Evolutionary conservation across 2,888 invertebrate genomes (phyloP).

Genomic region (Oxytorus armatus): DNA sequence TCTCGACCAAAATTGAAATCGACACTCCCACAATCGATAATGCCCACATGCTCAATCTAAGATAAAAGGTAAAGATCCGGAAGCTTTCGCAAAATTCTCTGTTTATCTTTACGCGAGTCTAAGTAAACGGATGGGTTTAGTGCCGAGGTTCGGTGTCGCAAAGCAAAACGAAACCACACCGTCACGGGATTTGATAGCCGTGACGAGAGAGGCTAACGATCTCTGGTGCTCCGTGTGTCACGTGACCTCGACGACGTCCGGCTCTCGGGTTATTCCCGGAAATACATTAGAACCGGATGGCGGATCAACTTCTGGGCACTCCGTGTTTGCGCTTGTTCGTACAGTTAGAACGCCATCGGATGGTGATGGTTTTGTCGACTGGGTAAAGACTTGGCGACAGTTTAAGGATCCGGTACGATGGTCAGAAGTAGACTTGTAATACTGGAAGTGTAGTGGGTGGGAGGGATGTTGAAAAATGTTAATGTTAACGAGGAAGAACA

Average conservation of each 20-base stretch:
- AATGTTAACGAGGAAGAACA: conserved; percentile 59
- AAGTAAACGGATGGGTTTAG: conserved; percentile 3
- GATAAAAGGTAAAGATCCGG: conserved; percentile 1
- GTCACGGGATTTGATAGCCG: conserved; percentile 79
- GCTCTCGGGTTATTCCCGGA: conserved; percentile 74
- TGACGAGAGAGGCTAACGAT: conserved; percentile 66
- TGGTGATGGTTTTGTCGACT: conserved; percentile 1
- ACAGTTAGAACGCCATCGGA: conserved; percentile 6
- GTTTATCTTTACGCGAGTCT: background rate
- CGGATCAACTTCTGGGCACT: conserved; percentile 74
- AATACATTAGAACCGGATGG: conserved; percentile 82
- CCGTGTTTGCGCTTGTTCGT: background rate
- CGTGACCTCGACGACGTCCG: conserved; percentile 63
- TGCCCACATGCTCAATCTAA: background rate
- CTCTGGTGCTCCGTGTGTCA: conserved; percentile 28
- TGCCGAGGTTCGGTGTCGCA: conserved; percentile 15
- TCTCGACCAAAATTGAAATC: background rate
- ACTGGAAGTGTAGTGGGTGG: conserved; percentile 9
- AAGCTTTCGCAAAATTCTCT: conserved; percentile 23
- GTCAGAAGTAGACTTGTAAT: background rate
- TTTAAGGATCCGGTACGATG: background rate
- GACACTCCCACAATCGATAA: background rate
- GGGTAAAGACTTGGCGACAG: background rate
- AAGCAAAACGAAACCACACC: conserved; percentile 73
- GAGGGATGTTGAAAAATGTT: conserved; percentile 46